Evolutionary conservation across 2,888 invertebrate species (phyloP), one percentile per base, ranked within the genome.

Genomic region (Platycheirus albimanus): DNA sequence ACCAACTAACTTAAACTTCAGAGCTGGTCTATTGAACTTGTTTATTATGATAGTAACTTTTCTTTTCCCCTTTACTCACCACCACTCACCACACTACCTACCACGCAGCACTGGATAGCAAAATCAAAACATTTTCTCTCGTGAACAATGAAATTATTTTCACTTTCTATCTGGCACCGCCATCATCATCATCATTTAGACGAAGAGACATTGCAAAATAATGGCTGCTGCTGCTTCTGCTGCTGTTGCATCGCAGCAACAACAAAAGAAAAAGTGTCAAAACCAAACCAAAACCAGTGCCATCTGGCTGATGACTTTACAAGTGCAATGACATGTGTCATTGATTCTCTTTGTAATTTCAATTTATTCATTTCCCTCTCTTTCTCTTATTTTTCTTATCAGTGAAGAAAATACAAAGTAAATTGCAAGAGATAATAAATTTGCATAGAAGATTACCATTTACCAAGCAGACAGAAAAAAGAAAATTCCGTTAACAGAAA

Each of bases 141-240:
- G 17, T 54, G 81, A 81, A 71, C 77, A 83, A 83, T 83, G 78
- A 69, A 78, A 74, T 72, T 78, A 69, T 78, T 83, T 83, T 78
- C 78, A 83, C 83, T 83, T 83, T 83, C 78, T 83, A 78, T 78
- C 83, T 83, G 78, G 83, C 83, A 74, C 81, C 61, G 61, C 67
- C 61, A 72, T 79, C 80, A 54, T 15, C 30, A 51, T 54, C 36
- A 52, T 36, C 15, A 41, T 30, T n/a, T n/a, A n/a, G n/a, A n/a
- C n/a, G 33, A 72, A 51, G 36, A 79, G 67, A 74, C 61, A 75
- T 69, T 75, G 66, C 58, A 72, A 58, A 67, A 58, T 47, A 61
- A 36, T 30, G 15, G 58, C 28, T 10, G 20, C n/a, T n/a, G n/a
- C n/a, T n/a, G n/a, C n/a, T n/a, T n/a, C n/a, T n/a, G n/a, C n/a